Evolutionary conservation across 2,113 vertebrate genomes (phyloP).

Genomic region (Triplophysa siluroides): DNA sequence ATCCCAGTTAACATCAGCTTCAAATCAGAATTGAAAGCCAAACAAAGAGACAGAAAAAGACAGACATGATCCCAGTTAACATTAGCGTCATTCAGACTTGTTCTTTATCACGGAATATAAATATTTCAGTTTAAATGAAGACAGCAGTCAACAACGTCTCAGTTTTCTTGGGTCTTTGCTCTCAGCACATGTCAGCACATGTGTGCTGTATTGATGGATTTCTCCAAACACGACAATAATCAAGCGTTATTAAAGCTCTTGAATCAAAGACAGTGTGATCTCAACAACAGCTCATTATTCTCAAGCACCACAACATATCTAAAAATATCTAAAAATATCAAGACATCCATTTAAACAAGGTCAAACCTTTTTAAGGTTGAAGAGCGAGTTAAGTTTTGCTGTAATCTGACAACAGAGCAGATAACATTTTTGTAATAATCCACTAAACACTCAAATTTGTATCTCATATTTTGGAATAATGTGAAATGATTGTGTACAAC

Average conservation of each 20-base stretch:
- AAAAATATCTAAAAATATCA: not conserved
- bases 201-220: constrained; percentile 48
- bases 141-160: constrained; percentile 56
- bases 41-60: too few relatives aligned
- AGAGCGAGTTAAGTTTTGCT: too few relatives aligned
- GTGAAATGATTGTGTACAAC: too few relatives aligned
- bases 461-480: too few relatives aligned
- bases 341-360: not conserved
- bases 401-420: too few relatives aligned
- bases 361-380: not conserved
- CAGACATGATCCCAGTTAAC: too few relatives aligned
- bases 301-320: not conserved
- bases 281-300: not conserved
- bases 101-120: not conserved
- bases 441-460: too few relatives aligned
- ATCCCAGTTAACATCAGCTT: constrained; percentile 22
- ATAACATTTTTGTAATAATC: too few relatives aligned
- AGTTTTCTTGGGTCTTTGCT: constrained; percentile 37
- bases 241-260: constrained; percentile 37
- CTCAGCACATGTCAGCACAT: constrained; percentile 39
- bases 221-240: constrained; percentile 59
- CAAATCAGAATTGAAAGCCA: not conserved
- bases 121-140: constrained; percentile 42
- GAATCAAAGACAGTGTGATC: not conserved
- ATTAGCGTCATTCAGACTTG: not conserved